Base-by-base conservation (phyloP, 2,797 vertebrate species). In the Passerculus sandwichensis region DNA sequence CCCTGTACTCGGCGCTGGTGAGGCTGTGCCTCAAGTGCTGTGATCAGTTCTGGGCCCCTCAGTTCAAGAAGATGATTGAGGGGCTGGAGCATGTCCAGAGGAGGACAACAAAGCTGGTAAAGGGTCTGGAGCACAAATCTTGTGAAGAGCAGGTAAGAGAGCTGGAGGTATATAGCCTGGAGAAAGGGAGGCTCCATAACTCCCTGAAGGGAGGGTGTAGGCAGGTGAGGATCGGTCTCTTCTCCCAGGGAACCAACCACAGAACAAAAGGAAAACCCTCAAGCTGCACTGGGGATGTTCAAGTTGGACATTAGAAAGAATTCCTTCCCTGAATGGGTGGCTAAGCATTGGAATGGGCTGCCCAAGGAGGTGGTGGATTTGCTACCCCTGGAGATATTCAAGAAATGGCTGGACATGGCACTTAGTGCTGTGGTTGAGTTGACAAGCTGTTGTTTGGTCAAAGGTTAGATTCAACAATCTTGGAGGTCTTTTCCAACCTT, bases 21-120 rank as follows among this genome's bases (percentile, higher is more conserved):
- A 62, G 32, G 8, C 4, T 1, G 0, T 22, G 29, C 8, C 13
- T 50, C 0, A 0, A 54, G 3, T 27, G 1, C 19, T 15, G 22
- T 10, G 15, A 0, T 1, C 30, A 8, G 4, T 13, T 62, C 32
- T 50, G 42, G 15, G 18, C 4, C 16, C 1, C 9, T 50, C 48
- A 50, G 5, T 50, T 9, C 25, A 50, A 10, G 50, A 5, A 51
- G 50, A 15, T 16, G 15, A 30, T 0, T 22, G 65, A 56, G 8
- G 27, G 7, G 8, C 44, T 32, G 27, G 36, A 44, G 7, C 0
- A 0, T 1, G 13, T 25, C 36, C 50, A 51, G 56, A 29, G 13
- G 22, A 56, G 11, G 36, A 4, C 23, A 44, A 11, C 0, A 0
- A 1, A 56, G 23, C 15, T 76, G 64, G 16, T 9, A 0, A 82